Percentiles rank a stretch among this genome's conserved stretches.
Conservation (phyloP, 2,113 vertebrate species). For the Forbesichthys agassizii region DNA sequence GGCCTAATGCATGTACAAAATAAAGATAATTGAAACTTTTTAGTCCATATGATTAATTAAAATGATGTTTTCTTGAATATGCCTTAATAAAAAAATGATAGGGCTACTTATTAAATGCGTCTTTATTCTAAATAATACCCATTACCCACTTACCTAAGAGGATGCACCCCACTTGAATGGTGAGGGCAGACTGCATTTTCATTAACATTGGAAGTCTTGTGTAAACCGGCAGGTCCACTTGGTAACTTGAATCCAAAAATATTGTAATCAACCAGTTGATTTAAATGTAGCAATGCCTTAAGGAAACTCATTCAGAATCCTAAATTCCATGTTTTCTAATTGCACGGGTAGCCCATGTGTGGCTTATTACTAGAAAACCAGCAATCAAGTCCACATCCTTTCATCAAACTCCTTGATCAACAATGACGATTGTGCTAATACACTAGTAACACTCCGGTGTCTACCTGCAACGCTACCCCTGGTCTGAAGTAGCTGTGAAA, state of each 20-base stretch:
- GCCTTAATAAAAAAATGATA: neutral
- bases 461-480: slow-evolving; percentile 53
- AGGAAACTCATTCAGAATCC: neutral
- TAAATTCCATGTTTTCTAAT: slow-evolving; percentile 28
- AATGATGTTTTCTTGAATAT: neutral
- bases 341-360: neutral
- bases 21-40: no score
- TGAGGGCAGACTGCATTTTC: slow-evolving; percentile 52
- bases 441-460: neutral
- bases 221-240: neutral
- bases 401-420: no score
- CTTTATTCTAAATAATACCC: neutral
- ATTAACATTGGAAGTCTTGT: neutral
- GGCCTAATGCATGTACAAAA: no score
- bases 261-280: slow-evolving; percentile 25
- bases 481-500: slow-evolving; percentile 36
- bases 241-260: neutral
- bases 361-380: neutral
- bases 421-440: neutral
- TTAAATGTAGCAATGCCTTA: neutral
- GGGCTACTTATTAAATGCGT: no score
- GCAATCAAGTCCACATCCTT: no score
- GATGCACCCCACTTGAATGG: slow-evolving; percentile 41
- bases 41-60: no score
- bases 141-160: slow-evolving; percentile 65